phyloP scores from a whole-genome alignment of 1,140 invertebrate species.

The Drosophila orena region DNA sequence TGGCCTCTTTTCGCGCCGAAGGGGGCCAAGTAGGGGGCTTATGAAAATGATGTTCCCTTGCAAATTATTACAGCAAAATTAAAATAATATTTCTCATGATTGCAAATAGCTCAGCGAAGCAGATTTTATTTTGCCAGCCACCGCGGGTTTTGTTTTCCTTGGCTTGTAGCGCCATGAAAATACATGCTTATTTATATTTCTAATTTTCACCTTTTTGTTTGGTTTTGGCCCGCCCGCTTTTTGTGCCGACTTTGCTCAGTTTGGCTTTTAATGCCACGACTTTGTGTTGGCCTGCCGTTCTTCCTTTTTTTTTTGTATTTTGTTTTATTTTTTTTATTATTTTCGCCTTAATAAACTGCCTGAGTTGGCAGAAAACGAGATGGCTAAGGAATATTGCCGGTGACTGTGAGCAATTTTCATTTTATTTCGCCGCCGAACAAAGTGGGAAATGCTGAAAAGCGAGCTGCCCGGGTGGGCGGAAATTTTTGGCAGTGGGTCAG shows the following conservation, averaged over 20 bases:
- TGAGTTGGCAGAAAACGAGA: slow-evolving; percentile 61
- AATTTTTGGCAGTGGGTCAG: neutral
- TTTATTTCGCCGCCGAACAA: slow-evolving; percentile 38
- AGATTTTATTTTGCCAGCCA: slow-evolving; percentile 21
- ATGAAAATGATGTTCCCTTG: slow-evolving; percentile 68
- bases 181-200: slow-evolving; percentile 54
- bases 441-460: slow-evolving; percentile 53
- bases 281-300: slow-evolving; percentile 22
- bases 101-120: slow-evolving; percentile 73
- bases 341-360: slow-evolving; percentile 70
- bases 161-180: slow-evolving; percentile 15
- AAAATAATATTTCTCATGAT: slow-evolving; percentile 81
- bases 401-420: slow-evolving; percentile 50
- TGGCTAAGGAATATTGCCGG: slow-evolving; percentile 59
- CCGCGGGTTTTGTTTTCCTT: slow-evolving; percentile 22
- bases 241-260: slow-evolving; percentile 57
- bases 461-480: slow-evolving; percentile 2
- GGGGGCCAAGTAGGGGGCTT: slow-evolving; percentile 17
- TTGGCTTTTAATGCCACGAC: slow-evolving; percentile 33
- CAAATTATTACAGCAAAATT: slow-evolving; percentile 72
- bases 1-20: slow-evolving; percentile 39
- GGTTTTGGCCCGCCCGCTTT: slow-evolving; percentile 42
- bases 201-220: slow-evolving; percentile 76
- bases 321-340: slow-evolving; percentile 30
- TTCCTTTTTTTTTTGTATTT: slow-evolving; percentile 8